These are phyloP conservation scores for Macrobrachium nipponense DNA, from an alignment of 1,140 invertebrate species.

Conservation along the genomic window DNA sequence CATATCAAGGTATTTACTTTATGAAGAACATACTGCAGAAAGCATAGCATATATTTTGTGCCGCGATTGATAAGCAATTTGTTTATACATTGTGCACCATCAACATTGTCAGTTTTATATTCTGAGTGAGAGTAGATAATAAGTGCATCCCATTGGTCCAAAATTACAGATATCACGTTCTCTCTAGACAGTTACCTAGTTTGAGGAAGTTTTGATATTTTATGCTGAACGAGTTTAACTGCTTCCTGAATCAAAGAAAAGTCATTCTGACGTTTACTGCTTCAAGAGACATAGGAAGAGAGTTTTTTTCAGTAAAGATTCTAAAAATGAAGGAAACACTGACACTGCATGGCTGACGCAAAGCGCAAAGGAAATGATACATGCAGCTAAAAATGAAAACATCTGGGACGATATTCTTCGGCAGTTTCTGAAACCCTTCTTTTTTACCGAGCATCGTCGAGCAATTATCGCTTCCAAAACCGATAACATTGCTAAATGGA, in stretches of 20 bases:
- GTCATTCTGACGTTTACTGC: conserved; percentile 33
- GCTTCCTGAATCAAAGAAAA: conserved; percentile 46
- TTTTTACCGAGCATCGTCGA: conserved; percentile 42
- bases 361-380: conserved; percentile 41
- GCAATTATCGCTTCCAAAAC: conserved; percentile 38
- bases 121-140: not conserved
- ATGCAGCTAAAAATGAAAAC: conserved; percentile 44
- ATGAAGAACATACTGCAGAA: too few relatives aligned
- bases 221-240: conserved; percentile 29
- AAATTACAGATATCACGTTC: conserved; percentile 18
- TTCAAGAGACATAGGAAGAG: conserved; percentile 33
- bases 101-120: not conserved
- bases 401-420: conserved; percentile 39
- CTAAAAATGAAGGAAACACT: conserved; percentile 13
- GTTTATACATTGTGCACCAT: not conserved
- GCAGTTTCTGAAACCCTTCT: conserved; percentile 29
- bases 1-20: too few relatives aligned
- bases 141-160: conserved; percentile 19
- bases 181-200: conserved; percentile 45
- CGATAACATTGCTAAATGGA: conserved; percentile 37
- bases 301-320: conserved; percentile 39
- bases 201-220: conserved; percentile 33
- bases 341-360: conserved; percentile 34
- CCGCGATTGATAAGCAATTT: not conserved
- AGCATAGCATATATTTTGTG: too few relatives aligned